Conservation (phyloP, 2,888 invertebrate species). For the Gisinianus flammeolus region DNA sequence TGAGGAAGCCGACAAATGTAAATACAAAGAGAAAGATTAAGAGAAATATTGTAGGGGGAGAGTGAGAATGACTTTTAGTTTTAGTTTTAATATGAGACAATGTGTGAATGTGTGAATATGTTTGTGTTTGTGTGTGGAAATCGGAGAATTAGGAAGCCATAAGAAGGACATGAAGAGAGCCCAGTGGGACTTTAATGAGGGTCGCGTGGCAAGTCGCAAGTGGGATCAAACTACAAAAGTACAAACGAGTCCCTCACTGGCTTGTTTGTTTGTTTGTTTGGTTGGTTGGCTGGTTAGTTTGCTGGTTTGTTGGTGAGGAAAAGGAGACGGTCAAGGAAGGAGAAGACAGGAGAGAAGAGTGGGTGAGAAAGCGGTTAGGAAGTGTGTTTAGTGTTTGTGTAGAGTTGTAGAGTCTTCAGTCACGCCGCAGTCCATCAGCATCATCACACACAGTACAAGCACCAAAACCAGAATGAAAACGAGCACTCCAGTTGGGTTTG, state of each 20-base stretch:
- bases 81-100: background rate
- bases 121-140: slow-evolving; percentile 13
- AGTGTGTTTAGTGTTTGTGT: background rate
- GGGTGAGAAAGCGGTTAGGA: background rate
- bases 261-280: background rate
- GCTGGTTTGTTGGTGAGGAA: background rate
- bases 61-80: background rate
- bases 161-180: slow-evolving; percentile 32
- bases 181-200: slow-evolving; percentile 41
- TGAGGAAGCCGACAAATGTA: slow-evolving; percentile 5
- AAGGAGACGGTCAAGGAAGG: background rate
- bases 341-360: background rate
- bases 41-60: background rate
- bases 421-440: slow-evolving; percentile 26
- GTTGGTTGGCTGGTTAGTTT: background rate
- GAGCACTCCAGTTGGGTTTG: background rate
- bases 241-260: slow-evolving; percentile 28
- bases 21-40: too few species aligned
- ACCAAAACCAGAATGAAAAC: background rate
- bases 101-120: slow-evolving; percentile 16
- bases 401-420: slow-evolving; percentile 1
- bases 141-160: slow-evolving; percentile 33
- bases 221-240: slow-evolving; percentile 27
- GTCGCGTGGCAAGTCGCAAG: slow-evolving; percentile 43
- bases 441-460: background rate